Conservation (phyloP, 1,140 invertebrate genomes). For the Bombyx mandarina region DNA sequence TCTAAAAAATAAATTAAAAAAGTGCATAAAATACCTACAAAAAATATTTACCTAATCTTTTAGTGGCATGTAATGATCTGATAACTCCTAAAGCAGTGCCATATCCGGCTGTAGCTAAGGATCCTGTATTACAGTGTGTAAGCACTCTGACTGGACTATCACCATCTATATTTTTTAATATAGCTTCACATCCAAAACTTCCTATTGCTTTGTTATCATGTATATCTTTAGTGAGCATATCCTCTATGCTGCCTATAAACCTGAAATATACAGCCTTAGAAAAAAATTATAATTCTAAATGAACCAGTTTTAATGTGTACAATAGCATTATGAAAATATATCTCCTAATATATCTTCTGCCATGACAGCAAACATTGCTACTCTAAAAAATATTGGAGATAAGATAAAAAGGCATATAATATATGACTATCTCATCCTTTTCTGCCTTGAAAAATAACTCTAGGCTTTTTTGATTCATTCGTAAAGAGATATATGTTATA, state of each 20-base stretch:
- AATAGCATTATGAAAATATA: no score
- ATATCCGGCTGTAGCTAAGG: conserved; percentile 95
- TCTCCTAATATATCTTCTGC: no score
- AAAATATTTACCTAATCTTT: conserved; percentile 77
- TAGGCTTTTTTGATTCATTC: no score
- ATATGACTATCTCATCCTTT: no score
- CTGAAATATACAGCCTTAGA: conserved; percentile 52
- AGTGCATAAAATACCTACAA: not conserved
- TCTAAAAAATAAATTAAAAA: no score
- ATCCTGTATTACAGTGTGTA: conserved; percentile 99
- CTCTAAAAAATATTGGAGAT: no score
- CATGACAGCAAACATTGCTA: no score
- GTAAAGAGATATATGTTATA: no score
- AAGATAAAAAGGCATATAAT: no score
- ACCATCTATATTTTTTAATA: conserved; percentile 73
- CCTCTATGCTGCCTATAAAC: conserved; percentile 81
- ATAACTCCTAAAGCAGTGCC: conserved; percentile 98
- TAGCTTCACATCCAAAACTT: conserved; percentile 82
- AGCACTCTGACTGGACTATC: conserved; percentile 80
- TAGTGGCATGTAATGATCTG: conserved; percentile 80
- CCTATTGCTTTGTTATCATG: conserved; percentile 90
- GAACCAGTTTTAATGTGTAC: no score
- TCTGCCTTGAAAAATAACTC: no score
- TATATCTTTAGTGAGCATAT: conserved; percentile 89
- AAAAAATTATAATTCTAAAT: not conserved